phyloP scores from a whole-genome alignment of 2,797 vertebrate species.

The Poecilia velifera region DNA sequence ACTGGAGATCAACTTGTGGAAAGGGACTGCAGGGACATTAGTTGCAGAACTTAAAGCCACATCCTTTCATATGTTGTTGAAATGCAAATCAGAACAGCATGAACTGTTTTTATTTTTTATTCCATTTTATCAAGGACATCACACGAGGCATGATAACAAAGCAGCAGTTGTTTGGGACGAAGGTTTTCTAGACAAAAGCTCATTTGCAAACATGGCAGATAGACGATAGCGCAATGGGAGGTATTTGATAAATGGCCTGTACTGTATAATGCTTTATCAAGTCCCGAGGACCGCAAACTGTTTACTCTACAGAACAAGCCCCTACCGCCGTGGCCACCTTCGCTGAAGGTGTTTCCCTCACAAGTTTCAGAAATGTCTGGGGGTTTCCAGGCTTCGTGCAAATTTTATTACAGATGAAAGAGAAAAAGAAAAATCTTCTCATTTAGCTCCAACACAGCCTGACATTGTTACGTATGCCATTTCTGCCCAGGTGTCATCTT shows the following conservation, averaged over 20 bases:
- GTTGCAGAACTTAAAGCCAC: too few species aligned
- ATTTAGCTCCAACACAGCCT: background rate
- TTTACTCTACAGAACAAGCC: too few species aligned
- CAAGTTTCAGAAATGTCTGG: background rate
- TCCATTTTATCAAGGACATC: background rate
- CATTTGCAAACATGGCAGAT: background rate
- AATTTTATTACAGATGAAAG: background rate
- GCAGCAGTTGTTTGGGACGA: background rate
- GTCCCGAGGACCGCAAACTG: too few species aligned
- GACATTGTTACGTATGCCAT: background rate
- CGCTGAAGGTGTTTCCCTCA: background rate
- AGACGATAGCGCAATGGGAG: background rate
- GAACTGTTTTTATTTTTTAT: background rate
- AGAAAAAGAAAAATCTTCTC: background rate
- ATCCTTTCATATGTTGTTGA: background rate
- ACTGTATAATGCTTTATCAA: too few species aligned
- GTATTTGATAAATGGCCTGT: too few species aligned
- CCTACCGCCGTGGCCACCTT: too few species aligned
- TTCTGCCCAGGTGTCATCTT: conserved; percentile 9
- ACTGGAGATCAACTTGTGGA: background rate
- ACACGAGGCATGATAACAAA: background rate
- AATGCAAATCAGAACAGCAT: background rate
- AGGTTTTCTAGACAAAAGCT: background rate
- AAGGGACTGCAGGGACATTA: too few species aligned
- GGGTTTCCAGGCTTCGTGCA: background rate